Conservation (phyloP, 2,888 invertebrate species). For the Megaustenia siamemsis region DNA sequence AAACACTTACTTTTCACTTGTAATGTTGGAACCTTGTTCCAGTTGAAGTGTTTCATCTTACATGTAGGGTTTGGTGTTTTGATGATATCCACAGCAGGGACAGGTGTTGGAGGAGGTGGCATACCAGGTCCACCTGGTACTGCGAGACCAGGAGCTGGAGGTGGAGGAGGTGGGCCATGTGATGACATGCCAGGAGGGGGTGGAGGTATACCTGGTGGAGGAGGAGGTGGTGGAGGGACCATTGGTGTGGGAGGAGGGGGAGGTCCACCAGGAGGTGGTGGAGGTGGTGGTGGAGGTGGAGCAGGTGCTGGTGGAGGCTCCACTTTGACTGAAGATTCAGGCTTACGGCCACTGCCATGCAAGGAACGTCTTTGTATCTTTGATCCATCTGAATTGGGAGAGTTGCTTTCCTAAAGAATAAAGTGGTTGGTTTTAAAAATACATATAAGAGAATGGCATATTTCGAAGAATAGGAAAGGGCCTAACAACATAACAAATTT, state of each 20-base stretch:
- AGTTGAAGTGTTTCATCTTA: conserved; percentile 98
- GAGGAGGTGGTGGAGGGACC: conserved; percentile 60
- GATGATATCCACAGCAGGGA: conserved; percentile 62
- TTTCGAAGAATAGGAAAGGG: no score
- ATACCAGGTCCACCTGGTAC: conserved; percentile 57
- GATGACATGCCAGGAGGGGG: conserved; percentile 49
- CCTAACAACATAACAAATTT: no score
- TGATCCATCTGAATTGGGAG: conserved; percentile 30
- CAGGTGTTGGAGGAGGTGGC: conserved; percentile 50
- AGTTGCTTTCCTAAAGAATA: conserved; percentile 42
- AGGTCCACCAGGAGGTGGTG: conserved; percentile 39
- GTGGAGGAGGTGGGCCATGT: conserved; percentile 45
- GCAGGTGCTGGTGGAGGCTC: conserved; percentile 54
- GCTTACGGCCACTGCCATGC: neutral
- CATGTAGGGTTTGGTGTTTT: conserved; percentile 94
- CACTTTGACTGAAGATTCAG: neutral
- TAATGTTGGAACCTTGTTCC: conserved; percentile 93
- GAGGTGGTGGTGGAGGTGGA: conserved; percentile 56
- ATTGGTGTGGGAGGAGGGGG: conserved; percentile 54
- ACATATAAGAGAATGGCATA: no score
- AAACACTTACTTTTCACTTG: conserved; percentile 71
- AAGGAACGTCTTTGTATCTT: conserved; percentile 51
- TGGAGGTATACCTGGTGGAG: conserved; percentile 55
- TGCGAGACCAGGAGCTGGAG: conserved; percentile 53
- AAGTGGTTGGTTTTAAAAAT: no score